Base-by-base conservation (phyloP, 2,113 vertebrate species). In the Coturnix japonica region DNA sequence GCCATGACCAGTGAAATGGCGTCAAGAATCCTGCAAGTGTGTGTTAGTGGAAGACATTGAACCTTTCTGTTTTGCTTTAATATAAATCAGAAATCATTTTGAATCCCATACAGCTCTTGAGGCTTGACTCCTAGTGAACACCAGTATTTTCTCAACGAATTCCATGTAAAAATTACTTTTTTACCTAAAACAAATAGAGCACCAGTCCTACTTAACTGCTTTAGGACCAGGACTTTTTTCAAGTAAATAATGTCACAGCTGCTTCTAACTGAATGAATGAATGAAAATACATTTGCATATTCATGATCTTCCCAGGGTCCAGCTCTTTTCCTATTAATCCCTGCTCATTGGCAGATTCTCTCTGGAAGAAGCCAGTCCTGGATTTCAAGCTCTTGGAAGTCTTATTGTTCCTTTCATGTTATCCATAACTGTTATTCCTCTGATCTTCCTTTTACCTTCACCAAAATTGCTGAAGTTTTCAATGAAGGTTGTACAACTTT, bases 1-100 rank as follows among this genome's bases (percentile, higher is more conserved):
- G 57, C 13, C 1, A 0, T 3, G 9, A 2, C 1, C 21, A 53
- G 5, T 31, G 59, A 41, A 72, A 72, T 2, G 5, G 0, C 3
- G 3, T 19, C 35, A 53, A 11, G 43, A 3, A 18, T 53, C 7
- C 13, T 54, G 65, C 51, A 8, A 13, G 41, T 12, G 10, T 39
- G 15, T 11, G 2, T 30, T 26, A 26, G 22, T 37, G 37, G 21
- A n/a, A 61, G n/a, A 13, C 6, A 13, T 20, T 11, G 4, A 6
- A 51, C 7, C 22, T 70, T 60, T 47, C 15, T 65, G n/a, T 14
- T 0, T 7, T 8, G 5, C 3, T 6, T 25, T 59, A 2, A 18
- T 19, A 37, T 8, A 28, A 37, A 53, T 26, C 13, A 28, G 8
- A 37, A 44, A 31, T n/a, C 26, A 8, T n/a, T 56, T 5, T 41